A percentile compares a stretch with the other conserved stretches of the same genome.
phyloP scores from a whole-genome alignment of 1,140 invertebrate species.

The Drosophila bipectinata region DNA sequence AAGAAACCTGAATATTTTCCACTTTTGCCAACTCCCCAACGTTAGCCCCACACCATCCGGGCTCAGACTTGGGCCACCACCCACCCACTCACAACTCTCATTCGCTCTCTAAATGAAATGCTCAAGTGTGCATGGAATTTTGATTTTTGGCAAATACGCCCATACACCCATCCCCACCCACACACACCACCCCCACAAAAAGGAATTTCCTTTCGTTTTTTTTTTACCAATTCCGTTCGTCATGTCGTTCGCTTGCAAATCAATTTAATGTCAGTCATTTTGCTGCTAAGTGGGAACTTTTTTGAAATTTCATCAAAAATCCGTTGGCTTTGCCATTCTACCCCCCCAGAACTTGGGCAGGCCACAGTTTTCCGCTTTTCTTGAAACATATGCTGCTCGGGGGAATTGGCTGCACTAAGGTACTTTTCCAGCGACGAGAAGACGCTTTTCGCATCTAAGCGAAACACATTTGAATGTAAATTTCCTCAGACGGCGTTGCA shows the following conservation, averaged over 20 bases:
- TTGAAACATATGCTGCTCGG: conserved; percentile 75
- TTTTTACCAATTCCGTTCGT: conserved; percentile 62
- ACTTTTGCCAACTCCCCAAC: conserved; percentile 66
- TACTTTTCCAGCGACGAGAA: conserved; percentile 50
- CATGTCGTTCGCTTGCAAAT: conserved; percentile 83
- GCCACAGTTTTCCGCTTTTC: neutral
- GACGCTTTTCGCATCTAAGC: conserved; percentile 70
- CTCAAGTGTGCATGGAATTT: conserved; percentile 83
- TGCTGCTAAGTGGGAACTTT: conserved; percentile 78
- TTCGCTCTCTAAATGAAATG: conserved; percentile 80
- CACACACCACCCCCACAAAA: conserved; percentile 7
- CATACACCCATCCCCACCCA: neutral
- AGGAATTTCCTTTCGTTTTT: conserved; percentile 12
- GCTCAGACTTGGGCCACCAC: neutral
- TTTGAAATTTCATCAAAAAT: conserved; percentile 84
- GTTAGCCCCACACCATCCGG: conserved; percentile 1
- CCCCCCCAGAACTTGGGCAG: neutral
- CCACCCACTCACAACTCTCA: conserved; percentile 32
- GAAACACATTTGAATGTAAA: conserved; percentile 83
- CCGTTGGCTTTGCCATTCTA: conserved; percentile 42
- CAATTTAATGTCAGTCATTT: conserved; percentile 84
- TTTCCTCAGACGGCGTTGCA: conserved; percentile 75
- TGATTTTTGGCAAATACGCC: conserved; percentile 73
- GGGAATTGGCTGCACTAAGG: conserved; percentile 78
- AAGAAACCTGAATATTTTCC: conserved; percentile 65